These are phyloP conservation scores for Euspilapteryx auroguttella DNA, from an alignment of 2,888 invertebrate genomes.

Conservation along the genomic window DNA sequence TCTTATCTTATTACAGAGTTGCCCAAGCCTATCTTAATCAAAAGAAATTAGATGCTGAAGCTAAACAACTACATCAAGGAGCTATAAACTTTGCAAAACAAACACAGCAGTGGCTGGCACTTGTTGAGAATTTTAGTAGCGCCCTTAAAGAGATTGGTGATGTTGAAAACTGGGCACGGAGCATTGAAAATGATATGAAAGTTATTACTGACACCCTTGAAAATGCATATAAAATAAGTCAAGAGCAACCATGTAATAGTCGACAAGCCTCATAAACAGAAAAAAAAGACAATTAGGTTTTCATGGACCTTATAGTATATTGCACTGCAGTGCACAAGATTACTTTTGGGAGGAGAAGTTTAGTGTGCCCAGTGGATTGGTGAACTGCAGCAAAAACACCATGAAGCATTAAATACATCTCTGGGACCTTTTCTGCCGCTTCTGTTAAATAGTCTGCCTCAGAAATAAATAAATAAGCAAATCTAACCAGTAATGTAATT, in stretches of 20 bases:
- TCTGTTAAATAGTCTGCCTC: no score
- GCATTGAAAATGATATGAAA: conserved; percentile 95
- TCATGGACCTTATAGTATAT: no score
- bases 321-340: no score
- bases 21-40: conserved; percentile 98
- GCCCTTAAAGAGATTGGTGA: conserved; percentile 96
- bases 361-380: no score
- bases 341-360: no score
- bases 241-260: conserved; percentile 31
- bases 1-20: conserved; percentile 68
- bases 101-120: conserved; percentile 94
- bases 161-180: conserved; percentile 97
- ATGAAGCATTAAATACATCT: no score
- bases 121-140: conserved; percentile 86
- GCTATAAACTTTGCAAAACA: conserved; percentile 95
- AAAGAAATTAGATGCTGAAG: conserved; percentile 95
- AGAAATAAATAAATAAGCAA: no score
- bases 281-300: no score
- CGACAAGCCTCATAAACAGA: no score
- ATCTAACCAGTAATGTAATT: no score
- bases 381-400: no score
- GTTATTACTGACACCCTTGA: conserved; percentile 90
- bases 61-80: conserved; percentile 91
- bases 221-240: conserved; percentile 83
- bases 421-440: no score